phyloP scores from a whole-genome alignment of 2,888 invertebrate species.

The Helobdella robusta region DNA sequence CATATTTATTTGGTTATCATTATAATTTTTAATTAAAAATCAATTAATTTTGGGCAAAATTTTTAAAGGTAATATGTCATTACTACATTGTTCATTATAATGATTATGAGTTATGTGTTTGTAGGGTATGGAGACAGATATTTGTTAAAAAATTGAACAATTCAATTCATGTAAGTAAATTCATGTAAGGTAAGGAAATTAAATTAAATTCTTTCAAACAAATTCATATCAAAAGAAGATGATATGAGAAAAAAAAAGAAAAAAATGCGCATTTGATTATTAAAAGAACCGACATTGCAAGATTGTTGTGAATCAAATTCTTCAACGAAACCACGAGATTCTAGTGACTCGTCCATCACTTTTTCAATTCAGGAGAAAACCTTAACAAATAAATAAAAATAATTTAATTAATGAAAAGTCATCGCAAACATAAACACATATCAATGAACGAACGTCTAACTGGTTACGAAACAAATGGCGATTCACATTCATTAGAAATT shows the following conservation, averaged over 20 bases:
- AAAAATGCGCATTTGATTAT: not conserved
- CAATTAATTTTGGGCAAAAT: too few relatives aligned
- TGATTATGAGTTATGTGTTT: too few relatives aligned
- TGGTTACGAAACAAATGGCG: too few relatives aligned
- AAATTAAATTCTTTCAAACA: too few relatives aligned
- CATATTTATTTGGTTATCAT: too few relatives aligned
- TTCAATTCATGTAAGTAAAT: not conserved
- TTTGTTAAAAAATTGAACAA: not conserved
- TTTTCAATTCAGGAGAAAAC: not conserved
- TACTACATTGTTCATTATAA: too few relatives aligned
- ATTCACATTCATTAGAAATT: too few relatives aligned
- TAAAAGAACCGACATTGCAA: constrained; percentile 1
- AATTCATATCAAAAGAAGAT: too few relatives aligned
- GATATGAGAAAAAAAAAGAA: not conserved
- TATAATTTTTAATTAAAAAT: too few relatives aligned
- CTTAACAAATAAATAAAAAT: not conserved
- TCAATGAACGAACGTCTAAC: not conserved
- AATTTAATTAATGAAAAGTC: not conserved
- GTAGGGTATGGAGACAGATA: not conserved
- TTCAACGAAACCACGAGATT: not conserved
- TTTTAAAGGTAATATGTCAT: too few relatives aligned
- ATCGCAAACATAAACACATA: not conserved
- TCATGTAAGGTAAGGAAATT: too few relatives aligned
- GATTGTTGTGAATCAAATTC: constrained; percentile 11
- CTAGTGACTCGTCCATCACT: not conserved